Percentiles rank a stretch among this genome's conserved stretches.
These are phyloP conservation scores for Parauchenoglanis punctatus DNA, from an alignment of 2,797 vertebrate species.

Conservation along the genomic window DNA sequence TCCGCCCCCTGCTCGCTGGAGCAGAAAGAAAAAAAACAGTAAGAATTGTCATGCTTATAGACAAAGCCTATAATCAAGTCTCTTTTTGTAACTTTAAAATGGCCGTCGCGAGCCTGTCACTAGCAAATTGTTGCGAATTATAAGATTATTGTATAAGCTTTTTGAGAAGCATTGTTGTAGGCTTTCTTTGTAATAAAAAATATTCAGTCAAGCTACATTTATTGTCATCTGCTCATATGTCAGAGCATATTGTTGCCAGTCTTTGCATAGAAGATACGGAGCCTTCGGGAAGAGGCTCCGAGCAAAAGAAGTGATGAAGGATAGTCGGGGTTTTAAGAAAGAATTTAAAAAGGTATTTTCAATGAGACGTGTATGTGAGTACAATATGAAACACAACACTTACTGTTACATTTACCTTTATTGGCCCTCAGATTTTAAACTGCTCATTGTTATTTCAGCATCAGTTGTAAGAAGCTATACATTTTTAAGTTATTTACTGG, in stretches of 20 bases:
- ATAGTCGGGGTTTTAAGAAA: background rate
- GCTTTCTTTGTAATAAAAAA: slow-evolving; percentile 24
- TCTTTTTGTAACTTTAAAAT: slow-evolving; percentile 62
- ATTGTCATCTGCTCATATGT: slow-evolving; percentile 35
- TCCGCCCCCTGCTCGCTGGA: slow-evolving; percentile 51
- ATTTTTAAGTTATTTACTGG: slow-evolving; percentile 1
- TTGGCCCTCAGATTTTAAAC: background rate
- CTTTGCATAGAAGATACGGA: slow-evolving; percentile 26
- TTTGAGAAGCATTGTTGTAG: slow-evolving; percentile 60
- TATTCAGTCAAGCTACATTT: slow-evolving; percentile 27
- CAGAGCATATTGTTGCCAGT: slow-evolving; percentile 23
- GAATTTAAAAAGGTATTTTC: slow-evolving; percentile 16
- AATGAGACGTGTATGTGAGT: background rate
- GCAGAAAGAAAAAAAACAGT: slow-evolving; percentile 46
- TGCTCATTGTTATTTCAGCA: background rate
- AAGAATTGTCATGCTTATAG: slow-evolving; percentile 66
- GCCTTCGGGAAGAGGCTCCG: background rate
- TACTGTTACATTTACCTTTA: slow-evolving; percentile 6
- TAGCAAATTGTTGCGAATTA: slow-evolving; percentile 60
- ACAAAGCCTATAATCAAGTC: slow-evolving; percentile 73
- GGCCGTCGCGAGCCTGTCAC: slow-evolving; percentile 62
- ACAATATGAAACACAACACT: background rate
- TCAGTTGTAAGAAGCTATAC: background rate
- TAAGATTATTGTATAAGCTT: slow-evolving; percentile 69
- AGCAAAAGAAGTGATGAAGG: background rate